Evolutionary conservation across 2,113 vertebrate species (phyloP).

Genomic region (Galemys pyrenaicus): DNA sequence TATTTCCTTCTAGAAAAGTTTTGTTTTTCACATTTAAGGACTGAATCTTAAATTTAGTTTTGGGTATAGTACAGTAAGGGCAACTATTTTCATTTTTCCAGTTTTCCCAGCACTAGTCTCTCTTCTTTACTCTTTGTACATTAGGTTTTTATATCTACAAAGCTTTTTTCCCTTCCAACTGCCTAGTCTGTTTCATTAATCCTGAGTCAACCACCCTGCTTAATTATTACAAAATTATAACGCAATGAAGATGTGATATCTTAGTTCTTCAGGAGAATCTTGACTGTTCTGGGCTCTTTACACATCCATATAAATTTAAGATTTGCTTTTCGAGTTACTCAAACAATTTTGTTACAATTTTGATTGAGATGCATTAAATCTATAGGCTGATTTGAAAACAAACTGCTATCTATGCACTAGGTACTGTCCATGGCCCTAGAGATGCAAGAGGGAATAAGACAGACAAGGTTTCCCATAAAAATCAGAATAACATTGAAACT

Average conservation of each 20-base stretch:
- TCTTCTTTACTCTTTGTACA: neutral
- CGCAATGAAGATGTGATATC: neutral
- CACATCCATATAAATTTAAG: neutral
- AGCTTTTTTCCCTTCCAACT: neutral
- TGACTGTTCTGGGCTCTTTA: too few species aligned
- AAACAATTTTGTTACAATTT: neutral
- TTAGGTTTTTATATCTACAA: neutral
- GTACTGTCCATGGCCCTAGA: neutral
- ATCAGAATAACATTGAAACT: neutral
- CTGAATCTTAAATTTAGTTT: neutral
- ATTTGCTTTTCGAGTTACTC: neutral
- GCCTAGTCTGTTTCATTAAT: neutral
- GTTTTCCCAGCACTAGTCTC: neutral
- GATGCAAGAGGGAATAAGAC: neutral
- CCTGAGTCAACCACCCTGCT: neutral
- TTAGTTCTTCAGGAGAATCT: neutral
- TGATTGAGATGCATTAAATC: neutral
- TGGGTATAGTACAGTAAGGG: neutral
- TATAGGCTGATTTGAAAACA: neutral
- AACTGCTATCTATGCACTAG: neutral
- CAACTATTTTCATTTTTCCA: neutral
- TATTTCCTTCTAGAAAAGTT: constrained; percentile 17
- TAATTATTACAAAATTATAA: neutral
- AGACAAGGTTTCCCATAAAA: neutral
- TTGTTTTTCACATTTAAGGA: neutral